These are phyloP conservation scores for Lepidochitona cinerea DNA, from an alignment of 2,888 invertebrate genomes.

Conservation along the genomic window DNA sequence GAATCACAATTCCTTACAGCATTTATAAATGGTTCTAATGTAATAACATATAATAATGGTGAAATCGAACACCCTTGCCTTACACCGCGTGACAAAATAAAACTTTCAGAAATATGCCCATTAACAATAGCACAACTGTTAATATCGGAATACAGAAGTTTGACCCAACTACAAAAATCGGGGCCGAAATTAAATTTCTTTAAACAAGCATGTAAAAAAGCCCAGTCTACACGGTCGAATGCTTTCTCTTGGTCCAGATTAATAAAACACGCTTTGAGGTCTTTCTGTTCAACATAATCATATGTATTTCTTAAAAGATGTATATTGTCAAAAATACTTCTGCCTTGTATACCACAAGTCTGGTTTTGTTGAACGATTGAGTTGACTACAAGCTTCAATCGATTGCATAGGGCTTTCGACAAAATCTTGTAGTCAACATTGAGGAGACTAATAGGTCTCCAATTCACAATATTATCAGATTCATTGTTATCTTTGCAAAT, in stretches of 20 bases:
- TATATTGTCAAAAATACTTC: slow-evolving; percentile 39
- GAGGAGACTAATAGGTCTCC: slow-evolving; percentile 37
- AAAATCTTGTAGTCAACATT: slow-evolving; percentile 40
- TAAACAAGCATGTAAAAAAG: slow-evolving; percentile 33
- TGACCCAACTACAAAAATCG: slow-evolving; percentile 33
- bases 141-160: slow-evolving; percentile 16
- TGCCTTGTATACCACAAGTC: slow-evolving; percentile 35
- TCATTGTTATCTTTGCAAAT: too few relatives aligned
- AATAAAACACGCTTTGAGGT: slow-evolving; percentile 30
- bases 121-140: background rate
- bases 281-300: slow-evolving; percentile 34
- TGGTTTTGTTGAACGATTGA: slow-evolving; percentile 30
- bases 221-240: slow-evolving; percentile 37
- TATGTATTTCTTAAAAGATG: slow-evolving; percentile 32
- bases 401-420: slow-evolving; percentile 31
- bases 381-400: slow-evolving; percentile 26
- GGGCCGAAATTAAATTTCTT: slow-evolving; percentile 33
- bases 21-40: background rate
- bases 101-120: background rate
- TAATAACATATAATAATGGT: background rate
- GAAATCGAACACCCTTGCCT: background rate
- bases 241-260: slow-evolving; percentile 43
- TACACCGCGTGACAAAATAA: background rate
- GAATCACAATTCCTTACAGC: background rate
- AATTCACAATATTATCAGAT: too few relatives aligned